Base-by-base conservation (phyloP, 2,113 vertebrate genomes). In the Pseudorasbora parva region DNA sequence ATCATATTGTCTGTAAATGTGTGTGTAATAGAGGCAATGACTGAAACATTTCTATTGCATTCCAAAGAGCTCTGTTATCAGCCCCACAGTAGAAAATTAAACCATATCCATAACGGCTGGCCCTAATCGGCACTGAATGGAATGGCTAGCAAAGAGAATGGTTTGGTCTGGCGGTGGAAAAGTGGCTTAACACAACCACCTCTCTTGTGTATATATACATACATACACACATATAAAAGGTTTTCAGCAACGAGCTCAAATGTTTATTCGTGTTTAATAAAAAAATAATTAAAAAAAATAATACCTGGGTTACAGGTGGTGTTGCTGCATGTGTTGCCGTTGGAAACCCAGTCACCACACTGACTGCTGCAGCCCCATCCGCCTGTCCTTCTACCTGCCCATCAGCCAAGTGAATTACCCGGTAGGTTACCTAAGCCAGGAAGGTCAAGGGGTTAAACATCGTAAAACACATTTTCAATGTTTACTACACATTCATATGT, bases 381-480 rank as follows among this genome's bases (percentile, higher is more conserved):
- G 94, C 92, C 92, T 97, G 96, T 23, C 93, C 94, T 51, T 98
- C 96, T 92, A 98, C 87, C 92, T 97, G 96, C 27, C 96, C 96
- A 37, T 98, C 97, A 0, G 97, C 96, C 84, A 98, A 95, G 87
- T 98, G 97, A 89, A 98, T 98, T 90, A 97, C 97, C 83, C 96
- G 93, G 89, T 98, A 98, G 85, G 97, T 98, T 91, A 98, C 96
- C 97, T 98, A 87, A 12, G 54, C 1, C 76, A 85, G 7, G 45
- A 21, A 27, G 59, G 60, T 27, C 49, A 62, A 7, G 12, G 19
- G 27, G 8, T 86, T 49, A 82, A 78, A 30, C 74, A 49, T 49
- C 27, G 30, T 8, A 1, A n/a, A n/a, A 49, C 14, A 12, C 6
- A 66, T 49, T 27, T 30, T 33, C 78, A 21, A 27, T 5, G 21